phyloP scores from a whole-genome alignment of 2,113 vertebrate genomes.

The Saccopteryx bilineata region DNA sequence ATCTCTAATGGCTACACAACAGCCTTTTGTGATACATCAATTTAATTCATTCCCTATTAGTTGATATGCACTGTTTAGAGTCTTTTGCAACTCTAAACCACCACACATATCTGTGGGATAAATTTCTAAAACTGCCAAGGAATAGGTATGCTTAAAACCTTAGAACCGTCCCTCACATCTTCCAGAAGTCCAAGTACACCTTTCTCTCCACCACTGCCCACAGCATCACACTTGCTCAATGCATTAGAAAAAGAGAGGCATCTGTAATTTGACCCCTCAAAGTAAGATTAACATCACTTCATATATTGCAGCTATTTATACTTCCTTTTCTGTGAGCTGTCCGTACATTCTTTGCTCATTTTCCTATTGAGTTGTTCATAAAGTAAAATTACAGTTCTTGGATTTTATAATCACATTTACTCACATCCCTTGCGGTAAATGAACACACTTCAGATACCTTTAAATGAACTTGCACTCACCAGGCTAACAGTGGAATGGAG shows the following conservation, averaged over 20 bases:
- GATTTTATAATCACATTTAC: neutral
- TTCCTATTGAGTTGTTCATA: neutral
- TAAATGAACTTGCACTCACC: slow-evolving; percentile 88
- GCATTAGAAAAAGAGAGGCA: neutral
- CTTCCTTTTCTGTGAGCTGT: neutral
- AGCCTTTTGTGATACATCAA: neutral
- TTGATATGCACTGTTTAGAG: neutral
- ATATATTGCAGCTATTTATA: neutral
- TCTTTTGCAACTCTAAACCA: slow-evolving; percentile 30
- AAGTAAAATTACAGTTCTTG: neutral
- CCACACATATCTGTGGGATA: neutral
- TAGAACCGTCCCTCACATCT: neutral
- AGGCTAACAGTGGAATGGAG: slow-evolving; percentile 91
- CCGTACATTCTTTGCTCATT: neutral
- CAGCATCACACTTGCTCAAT: neutral
- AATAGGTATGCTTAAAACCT: neutral
- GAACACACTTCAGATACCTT: neutral
- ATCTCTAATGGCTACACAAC: slow-evolving; percentile 2
- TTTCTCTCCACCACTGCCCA: neutral
- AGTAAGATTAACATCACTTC: neutral
- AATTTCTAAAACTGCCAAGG: neutral
- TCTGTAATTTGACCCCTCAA: neutral
- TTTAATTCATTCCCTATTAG: neutral
- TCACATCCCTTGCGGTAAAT: neutral
- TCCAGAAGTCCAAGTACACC: neutral